Evolutionary conservation across 2,888 invertebrate species (phyloP).

Genomic region (Azorinus chamasolen): DNA sequence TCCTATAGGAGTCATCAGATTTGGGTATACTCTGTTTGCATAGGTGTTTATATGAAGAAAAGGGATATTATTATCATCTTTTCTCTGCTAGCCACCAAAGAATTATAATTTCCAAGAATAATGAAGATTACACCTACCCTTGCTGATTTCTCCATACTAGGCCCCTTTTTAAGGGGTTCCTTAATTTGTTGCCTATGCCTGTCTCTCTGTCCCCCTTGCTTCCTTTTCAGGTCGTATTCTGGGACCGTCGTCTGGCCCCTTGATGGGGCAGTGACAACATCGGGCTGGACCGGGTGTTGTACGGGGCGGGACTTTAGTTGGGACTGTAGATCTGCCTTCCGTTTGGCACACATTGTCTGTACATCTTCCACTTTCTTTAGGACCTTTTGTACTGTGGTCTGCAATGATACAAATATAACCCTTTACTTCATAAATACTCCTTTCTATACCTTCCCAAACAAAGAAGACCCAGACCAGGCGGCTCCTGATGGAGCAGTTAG

Average conservation of each 20-base stretch:
- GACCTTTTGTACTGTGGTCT: conserved; percentile 89
- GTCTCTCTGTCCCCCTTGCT: conserved; percentile 50
- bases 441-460: too few relatives aligned
- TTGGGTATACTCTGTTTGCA: too few relatives aligned
- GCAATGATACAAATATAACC: conserved; percentile 2
- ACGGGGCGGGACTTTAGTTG: conserved; percentile 89
- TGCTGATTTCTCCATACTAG: conserved; percentile 72
- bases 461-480: too few relatives aligned
- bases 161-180: conserved; percentile 47
- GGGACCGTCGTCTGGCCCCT: conserved; percentile 66
- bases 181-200: conserved; percentile 28
- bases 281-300: conserved; percentile 53
- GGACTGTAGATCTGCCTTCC: conserved; percentile 91
- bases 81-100: too few relatives aligned
- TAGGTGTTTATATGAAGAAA: too few relatives aligned
- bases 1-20: too few relatives aligned
- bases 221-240: conserved; percentile 66
- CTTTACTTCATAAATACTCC: too few relatives aligned
- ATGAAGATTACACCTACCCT: conserved; percentile 63
- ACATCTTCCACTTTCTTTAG: conserved; percentile 97
- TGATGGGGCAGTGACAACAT: conserved; percentile 58
- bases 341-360: conserved; percentile 96
- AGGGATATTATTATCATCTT: too few relatives aligned
- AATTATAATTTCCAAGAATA: too few relatives aligned
- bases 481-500: too few relatives aligned